Percentiles rank a stretch among this genome's conserved stretches.
phyloP scores from a whole-genome alignment of 1,140 invertebrate species.

The Dinoponera quadriceps region DNA sequence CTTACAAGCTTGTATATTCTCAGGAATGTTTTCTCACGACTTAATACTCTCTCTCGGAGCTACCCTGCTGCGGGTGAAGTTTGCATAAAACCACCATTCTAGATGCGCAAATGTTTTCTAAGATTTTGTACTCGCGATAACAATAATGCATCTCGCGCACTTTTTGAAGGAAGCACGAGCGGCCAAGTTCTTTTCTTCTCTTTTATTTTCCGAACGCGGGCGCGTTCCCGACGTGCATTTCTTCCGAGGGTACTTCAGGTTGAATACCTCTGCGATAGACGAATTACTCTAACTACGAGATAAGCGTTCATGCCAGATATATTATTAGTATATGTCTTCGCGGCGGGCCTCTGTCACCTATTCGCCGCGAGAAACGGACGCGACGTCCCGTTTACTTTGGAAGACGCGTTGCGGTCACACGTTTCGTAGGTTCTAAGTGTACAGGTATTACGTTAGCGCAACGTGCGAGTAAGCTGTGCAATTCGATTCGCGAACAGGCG shows the following conservation, averaged over 20 bases:
- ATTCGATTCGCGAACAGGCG: conserved; percentile 58
- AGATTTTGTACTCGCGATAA: no score
- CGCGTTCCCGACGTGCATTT: neutral
- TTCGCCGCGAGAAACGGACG: conserved; percentile 49
- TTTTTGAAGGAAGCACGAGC: no score
- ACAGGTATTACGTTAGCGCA: conserved; percentile 73
- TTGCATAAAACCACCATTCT: no score
- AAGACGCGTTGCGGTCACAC: conserved; percentile 61
- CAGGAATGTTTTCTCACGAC: no score
- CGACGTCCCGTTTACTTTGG: conserved; percentile 53
- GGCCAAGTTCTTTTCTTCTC: no score
- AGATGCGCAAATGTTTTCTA: no score
- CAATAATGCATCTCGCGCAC: no score
- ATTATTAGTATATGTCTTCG: conserved; percentile 74
- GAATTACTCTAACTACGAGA: conserved; percentile 76
- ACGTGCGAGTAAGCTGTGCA: conserved; percentile 67
- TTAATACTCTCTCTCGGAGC: no score
- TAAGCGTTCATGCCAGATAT: conserved; percentile 74
- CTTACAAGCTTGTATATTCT: no score
- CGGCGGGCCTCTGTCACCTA: conserved; percentile 70
- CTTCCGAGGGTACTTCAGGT: conserved; percentile 28
- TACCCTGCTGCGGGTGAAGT: no score
- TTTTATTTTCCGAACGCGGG: neutral
- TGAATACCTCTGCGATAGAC: conserved; percentile 69
- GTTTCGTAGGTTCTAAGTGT: conserved; percentile 81